Conservation (phyloP, 2,797 vertebrate species). For the Crossoptilon crossoptilon region DNA sequence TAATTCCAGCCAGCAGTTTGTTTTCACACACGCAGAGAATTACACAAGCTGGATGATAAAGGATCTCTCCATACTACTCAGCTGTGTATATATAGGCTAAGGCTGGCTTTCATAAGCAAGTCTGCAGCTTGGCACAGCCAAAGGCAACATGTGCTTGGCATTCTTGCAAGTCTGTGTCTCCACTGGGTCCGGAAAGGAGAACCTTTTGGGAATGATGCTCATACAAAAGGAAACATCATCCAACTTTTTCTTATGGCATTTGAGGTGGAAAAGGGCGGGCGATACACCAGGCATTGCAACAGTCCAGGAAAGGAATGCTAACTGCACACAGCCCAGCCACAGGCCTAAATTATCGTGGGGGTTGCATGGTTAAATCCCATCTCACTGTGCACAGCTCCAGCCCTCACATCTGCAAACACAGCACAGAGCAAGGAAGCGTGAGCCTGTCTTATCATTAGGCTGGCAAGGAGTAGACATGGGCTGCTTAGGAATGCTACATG, state of each 20-base stretch:
- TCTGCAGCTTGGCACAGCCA: background rate
- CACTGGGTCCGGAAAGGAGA: background rate
- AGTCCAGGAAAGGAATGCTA: background rate
- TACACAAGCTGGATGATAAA: background rate
- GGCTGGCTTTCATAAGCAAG: background rate
- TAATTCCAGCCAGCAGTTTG: accelerated
- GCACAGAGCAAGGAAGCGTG: background rate
- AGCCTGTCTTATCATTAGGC: slow-evolving; percentile 34
- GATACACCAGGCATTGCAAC: background rate
- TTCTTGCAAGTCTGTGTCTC: background rate
- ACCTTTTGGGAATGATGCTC: background rate
- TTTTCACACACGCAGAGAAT: background rate
- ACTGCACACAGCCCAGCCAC: background rate
- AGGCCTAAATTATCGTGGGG: background rate
- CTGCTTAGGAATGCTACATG: background rate
- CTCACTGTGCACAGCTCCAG: background rate
- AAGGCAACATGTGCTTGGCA: background rate
- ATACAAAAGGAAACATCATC: background rate
- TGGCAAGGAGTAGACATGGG: background rate
- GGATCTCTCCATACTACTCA: background rate
- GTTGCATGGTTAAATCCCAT: background rate
- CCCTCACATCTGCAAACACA: background rate
- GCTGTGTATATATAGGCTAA: background rate
- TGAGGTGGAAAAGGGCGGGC: background rate
- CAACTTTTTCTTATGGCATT: background rate